phyloP scores from a whole-genome alignment of 2,888 invertebrate species.

The Piscicola geometra region DNA sequence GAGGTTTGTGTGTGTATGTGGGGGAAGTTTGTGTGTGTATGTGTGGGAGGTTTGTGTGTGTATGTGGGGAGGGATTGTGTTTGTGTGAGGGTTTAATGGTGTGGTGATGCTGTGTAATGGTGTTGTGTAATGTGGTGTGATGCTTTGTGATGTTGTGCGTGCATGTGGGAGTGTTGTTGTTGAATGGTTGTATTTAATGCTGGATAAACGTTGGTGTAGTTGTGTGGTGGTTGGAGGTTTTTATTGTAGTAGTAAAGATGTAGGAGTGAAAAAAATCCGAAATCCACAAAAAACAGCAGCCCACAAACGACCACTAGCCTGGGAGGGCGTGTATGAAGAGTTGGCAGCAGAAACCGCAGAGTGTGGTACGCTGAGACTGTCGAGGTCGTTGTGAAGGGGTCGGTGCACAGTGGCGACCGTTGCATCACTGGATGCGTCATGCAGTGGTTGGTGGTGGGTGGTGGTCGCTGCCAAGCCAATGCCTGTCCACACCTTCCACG shows the following conservation, averaged over 20 bases:
- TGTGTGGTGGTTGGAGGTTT: background rate
- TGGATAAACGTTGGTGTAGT: too few relatives aligned
- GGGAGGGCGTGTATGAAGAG: slow-evolving; percentile 74
- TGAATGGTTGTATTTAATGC: too few relatives aligned
- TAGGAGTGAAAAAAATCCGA: background rate
- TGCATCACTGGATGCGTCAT: slow-evolving; percentile 29
- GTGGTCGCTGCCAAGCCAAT: slow-evolving; percentile 70
- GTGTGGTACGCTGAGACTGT: slow-evolving; percentile 58
- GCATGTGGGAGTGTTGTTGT: too few relatives aligned
- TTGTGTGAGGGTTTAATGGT: too few relatives aligned
- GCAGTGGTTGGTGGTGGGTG: slow-evolving; percentile 28
- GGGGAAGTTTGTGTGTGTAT: too few relatives aligned
- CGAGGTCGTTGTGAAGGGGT: background rate
- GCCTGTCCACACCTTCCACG: slow-evolving; percentile 67
- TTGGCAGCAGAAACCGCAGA: slow-evolving; percentile 61
- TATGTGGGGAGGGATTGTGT: too few relatives aligned
- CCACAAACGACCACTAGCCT: slow-evolving; percentile 52
- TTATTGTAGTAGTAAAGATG: background rate
- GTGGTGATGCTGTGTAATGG: too few relatives aligned
- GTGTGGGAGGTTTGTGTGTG: too few relatives aligned
- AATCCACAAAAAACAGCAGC: background rate
- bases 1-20: too few relatives aligned
- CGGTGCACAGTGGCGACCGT: background rate
- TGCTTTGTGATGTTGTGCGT: too few relatives aligned
- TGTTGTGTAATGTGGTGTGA: too few relatives aligned